Conservation (phyloP, 2,113 vertebrate species). For the Petrocephalus zakoni region DNA sequence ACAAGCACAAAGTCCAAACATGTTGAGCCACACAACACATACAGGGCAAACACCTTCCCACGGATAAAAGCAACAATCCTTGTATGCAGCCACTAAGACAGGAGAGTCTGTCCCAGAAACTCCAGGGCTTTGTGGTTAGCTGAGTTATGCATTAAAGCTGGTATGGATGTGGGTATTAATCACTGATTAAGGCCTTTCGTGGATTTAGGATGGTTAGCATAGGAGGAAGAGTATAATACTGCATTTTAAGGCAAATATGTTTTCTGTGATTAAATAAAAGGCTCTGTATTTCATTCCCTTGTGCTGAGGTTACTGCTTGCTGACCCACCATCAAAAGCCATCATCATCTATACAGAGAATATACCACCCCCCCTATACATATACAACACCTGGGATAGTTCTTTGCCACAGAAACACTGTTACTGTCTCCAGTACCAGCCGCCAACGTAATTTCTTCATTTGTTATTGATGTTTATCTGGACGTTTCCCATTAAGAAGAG, state of each 20-base stretch:
- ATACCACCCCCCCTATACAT: not conserved
- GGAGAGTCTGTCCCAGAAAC: not conserved
- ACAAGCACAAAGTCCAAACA: not conserved
- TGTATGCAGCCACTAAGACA: not conserved
- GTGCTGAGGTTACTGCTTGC: not conserved
- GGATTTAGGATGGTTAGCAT: not conserved
- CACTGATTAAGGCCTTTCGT: not conserved
- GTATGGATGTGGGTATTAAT: too few relatives aligned
- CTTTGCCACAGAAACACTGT: not conserved
- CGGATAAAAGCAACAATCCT: not conserved
- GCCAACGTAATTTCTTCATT: not conserved
- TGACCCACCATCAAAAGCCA: not conserved
- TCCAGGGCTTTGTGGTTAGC: not conserved
- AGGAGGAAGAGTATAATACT: not conserved
- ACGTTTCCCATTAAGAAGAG: not conserved
- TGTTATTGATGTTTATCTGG: not conserved
- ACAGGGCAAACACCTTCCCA: too few relatives aligned
- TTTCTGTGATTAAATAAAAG: not conserved
- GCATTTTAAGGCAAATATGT: not conserved
- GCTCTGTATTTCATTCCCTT: not conserved
- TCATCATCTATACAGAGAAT: not conserved
- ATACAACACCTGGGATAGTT: not conserved
- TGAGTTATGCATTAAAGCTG: too few relatives aligned
- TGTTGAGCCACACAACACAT: not conserved
- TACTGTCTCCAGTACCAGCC: not conserved